A percentile compares a stretch with the other conserved stretches of the same genome.
Evolutionary conservation across 1,140 invertebrate genomes (phyloP).

Genomic region (Drosophila punjabiensis): DNA sequence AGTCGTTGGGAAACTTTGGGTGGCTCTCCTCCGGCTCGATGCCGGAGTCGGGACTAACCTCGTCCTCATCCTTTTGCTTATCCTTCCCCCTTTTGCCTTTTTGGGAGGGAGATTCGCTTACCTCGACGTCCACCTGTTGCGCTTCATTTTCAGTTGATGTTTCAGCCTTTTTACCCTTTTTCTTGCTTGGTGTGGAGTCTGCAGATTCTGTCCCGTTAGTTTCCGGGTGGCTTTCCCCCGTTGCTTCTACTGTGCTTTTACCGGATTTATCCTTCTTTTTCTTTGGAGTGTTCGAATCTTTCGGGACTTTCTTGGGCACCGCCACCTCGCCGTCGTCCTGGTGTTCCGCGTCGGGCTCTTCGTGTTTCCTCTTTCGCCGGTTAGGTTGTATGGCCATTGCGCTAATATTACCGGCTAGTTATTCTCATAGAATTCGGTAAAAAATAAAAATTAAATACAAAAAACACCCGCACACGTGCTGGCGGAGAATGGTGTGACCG

Average conservation of each 20-base stretch:
- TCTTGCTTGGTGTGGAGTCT: constrained; percentile 4
- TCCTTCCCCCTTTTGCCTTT: constrained; percentile 22
- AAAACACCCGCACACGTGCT: constrained; percentile 54
- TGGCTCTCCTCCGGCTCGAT: constrained; percentile 64
- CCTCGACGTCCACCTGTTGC: constrained; percentile 16
- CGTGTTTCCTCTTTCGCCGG: constrained; percentile 73
- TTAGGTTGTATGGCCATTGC: constrained; percentile 79
- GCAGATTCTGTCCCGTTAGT: background rate
- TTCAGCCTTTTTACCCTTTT: constrained; percentile 3
- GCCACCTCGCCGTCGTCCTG: constrained; percentile 66
- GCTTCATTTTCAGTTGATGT: background rate
- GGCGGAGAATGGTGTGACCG: constrained; percentile 19
- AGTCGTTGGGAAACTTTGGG: constrained; percentile 73
- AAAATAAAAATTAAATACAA: constrained; percentile 29
- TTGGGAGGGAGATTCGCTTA: background rate
- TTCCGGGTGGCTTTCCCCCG: background rate
- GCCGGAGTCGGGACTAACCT: constrained; percentile 68
- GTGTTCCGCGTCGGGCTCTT: constrained; percentile 22
- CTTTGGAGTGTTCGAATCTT: constrained; percentile 70
- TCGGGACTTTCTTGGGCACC: constrained; percentile 70
- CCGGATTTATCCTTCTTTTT: constrained; percentile 45
- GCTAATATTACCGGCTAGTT: constrained; percentile 16
- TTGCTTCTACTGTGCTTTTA: background rate
- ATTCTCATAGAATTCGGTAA: constrained; percentile 17
- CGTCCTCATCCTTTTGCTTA: constrained; percentile 39